Conservation (phyloP, 2,888 invertebrate genomes). For the Lapara coniferarum region DNA sequence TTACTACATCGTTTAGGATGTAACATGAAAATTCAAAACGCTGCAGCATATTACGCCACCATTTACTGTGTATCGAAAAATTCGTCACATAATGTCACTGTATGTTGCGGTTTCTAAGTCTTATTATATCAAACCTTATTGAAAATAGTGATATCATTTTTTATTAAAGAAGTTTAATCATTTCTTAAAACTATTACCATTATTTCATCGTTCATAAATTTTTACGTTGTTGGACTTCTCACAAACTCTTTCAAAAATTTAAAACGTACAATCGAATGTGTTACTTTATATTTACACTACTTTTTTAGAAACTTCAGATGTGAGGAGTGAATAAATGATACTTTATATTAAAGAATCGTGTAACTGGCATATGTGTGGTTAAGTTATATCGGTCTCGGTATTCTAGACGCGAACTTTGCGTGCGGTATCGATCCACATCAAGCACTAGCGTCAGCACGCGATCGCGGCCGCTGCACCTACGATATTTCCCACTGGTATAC, state of each 20-base stretch:
- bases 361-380: conserved; percentile 34
- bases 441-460: conserved; percentile 66
- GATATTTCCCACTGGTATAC: conserved; percentile 24
- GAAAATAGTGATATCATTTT: no score
- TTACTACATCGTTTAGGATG: not conserved
- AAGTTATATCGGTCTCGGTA: conserved; percentile 54
- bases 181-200: no score
- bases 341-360: not conserved
- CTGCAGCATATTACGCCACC: not conserved
- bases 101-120: no score
- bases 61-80: not conserved
- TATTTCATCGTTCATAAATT: no score
- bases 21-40: not conserved
- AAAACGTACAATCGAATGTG: no score
- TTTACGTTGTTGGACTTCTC: no score
- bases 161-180: no score
- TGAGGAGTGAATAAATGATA: not conserved
- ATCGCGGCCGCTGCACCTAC: conserved; percentile 70
- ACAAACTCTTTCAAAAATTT: no score
- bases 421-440: conserved; percentile 74
- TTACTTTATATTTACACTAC: not conserved
- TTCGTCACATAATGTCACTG: not conserved
- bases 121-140: no score
- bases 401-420: conserved; percentile 71
- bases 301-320: not conserved